Evolutionary conservation across 1,140 invertebrate genomes (phyloP), one percentile per base, ranked within the genome.

Genomic region (Hormaphis cornu): DNA sequence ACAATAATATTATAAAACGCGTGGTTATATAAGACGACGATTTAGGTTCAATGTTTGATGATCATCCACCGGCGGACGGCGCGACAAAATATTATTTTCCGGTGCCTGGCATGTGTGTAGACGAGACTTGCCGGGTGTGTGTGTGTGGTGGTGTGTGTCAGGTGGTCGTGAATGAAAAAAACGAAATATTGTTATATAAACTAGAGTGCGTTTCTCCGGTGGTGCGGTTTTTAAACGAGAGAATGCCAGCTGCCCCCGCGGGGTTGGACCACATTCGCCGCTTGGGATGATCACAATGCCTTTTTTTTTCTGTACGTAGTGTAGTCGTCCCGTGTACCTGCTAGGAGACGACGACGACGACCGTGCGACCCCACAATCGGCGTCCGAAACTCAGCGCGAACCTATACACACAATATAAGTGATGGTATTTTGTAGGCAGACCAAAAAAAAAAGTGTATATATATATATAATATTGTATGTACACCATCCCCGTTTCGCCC

Each of bases 191-290:
- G n/a, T n/a, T n/a, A n/a, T n/a, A n/a, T n/a, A 66, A 63, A 50
- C 50, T 48, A 20, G 44, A 66, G n/a, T n/a, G 44, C 61, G 61
- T 66, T 66, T 66, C 61, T 28, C 61, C 44, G 61, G 35, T 44
- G 28, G 61, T 24, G n/a, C n/a, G n/a, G n/a, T n/a, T n/a, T n/a
- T n/a, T n/a, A n/a, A n/a, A 35, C 48, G 5, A 40, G 42, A 50
- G 44, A 66, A 50, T 16, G 61, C n/a, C 61, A 66, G 61, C 61
- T 66, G 61, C 42, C 61, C 61, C 18, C 28, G 59, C 22, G 61
- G 61, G 61, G 61, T 66, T 66, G 61, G 44, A 66, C 61, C 61
- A 66, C 61, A 66, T 66, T 66, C 54, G 54, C 42, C 54, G 54
- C 42, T 50, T 7, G 42, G 44, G 42, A 66, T n/a, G n/a, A n/a